phyloP scores from a whole-genome alignment of 2,113 vertebrate species.

The Mesoclemmys tuberculata region DNA sequence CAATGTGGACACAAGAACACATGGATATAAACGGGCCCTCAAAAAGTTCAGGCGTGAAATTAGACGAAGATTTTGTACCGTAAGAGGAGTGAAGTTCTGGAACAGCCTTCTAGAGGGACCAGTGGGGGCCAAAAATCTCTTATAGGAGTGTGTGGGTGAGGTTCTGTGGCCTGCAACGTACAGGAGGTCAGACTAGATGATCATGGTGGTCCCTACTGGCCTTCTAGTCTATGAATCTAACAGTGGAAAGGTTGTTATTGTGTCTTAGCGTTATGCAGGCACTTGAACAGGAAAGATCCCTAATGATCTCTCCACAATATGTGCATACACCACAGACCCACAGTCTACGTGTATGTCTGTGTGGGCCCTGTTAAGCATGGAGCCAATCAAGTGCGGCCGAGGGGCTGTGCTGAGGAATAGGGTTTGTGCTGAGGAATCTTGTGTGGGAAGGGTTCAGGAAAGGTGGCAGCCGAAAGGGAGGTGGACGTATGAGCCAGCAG shows the following conservation, averaged over 20 bases:
- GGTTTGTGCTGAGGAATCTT: not conserved
- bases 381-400: too few species aligned
- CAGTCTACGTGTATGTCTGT: too few species aligned
- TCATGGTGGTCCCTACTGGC: too few species aligned
- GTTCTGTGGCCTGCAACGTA: too few species aligned
- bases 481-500: accelerated
- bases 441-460: accelerated
- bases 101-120: not conserved
- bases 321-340: not conserved
- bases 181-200: too few species aligned
- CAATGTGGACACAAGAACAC: not conserved
- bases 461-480: accelerated
- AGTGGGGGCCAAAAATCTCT: not conserved
- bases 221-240: not conserved
- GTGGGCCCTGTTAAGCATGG: not conserved
- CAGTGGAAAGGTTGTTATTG: not conserved
- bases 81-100: not conserved
- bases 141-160: too few species aligned
- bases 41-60: not conserved
- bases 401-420: not conserved
- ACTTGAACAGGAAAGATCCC: not conserved
- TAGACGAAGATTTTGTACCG: not conserved
- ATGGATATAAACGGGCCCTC: not conserved
- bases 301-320: not conserved
- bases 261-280: not conserved